Conservation (phyloP, 2,113 vertebrate species). For the Fulmarus glacialis region DNA sequence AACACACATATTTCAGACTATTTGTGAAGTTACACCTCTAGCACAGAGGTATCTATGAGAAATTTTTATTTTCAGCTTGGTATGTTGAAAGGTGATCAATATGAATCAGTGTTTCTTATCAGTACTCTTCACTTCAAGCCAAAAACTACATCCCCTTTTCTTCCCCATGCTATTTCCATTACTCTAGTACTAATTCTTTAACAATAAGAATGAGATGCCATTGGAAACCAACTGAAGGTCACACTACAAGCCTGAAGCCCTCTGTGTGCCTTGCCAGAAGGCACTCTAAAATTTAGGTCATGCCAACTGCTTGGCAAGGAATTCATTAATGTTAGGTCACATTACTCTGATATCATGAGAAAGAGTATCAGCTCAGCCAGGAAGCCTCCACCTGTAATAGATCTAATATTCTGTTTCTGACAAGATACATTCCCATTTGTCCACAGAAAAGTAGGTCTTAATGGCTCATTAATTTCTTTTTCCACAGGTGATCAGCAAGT, state of each 20-base stretch:
- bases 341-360: not conserved
- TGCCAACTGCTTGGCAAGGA: slow-evolving; percentile 1
- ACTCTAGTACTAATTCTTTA: not conserved
- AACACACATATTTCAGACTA: not conserved
- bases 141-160: not conserved
- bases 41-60: not conserved
- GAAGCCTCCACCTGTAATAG: not conserved
- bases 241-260: not conserved
- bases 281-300: not conserved
- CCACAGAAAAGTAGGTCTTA: not conserved
- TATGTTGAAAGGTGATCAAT: not conserved
- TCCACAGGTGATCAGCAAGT: not conserved
- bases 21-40: not conserved
- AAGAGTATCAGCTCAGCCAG: not conserved
- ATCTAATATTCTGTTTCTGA: not conserved
- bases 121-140: not conserved
- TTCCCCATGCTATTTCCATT: accelerated
- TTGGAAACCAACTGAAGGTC: not conserved
- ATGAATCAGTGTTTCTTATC: not conserved
- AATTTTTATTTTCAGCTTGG: not conserved
- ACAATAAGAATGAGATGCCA: not conserved
- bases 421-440: not conserved
- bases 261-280: not conserved
- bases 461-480: not conserved
- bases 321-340: slow-evolving; percentile 1